Evolutionary conservation across 2,888 invertebrate species (phyloP).

Genomic region (Dromius quadrimaculatus): DNA sequence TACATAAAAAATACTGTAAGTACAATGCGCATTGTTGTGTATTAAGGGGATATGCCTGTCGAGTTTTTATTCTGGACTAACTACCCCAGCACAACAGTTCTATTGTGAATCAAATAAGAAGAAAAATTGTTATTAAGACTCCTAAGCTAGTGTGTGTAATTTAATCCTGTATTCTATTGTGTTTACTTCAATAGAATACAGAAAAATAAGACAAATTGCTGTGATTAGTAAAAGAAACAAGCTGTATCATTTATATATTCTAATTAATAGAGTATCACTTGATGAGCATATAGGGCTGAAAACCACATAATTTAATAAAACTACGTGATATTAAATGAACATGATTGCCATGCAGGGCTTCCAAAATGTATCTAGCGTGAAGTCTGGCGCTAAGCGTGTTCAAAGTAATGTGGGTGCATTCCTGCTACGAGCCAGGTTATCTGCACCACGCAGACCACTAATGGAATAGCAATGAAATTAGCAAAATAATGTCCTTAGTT

Average conservation of each 20-base stretch:
- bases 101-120: constrained; percentile 11
- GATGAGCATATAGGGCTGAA: no score
- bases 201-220: no score
- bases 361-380: constrained; percentile 52
- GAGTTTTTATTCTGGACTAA: constrained; percentile 27
- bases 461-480: constrained; percentile 69
- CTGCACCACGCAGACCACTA: constrained; percentile 67
- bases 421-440: constrained; percentile 60
- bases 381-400: constrained; percentile 52
- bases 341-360: neutral
- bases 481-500: constrained; percentile 68
- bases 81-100: constrained; percentile 7
- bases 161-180: no score
- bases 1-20: constrained; percentile 27
- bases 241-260: no score
- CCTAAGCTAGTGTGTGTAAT: no score
- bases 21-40: constrained; percentile 39
- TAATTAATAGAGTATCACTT: no score
- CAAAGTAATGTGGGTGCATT: neutral
- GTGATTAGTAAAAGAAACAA: no score
- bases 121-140: constrained; percentile 22
- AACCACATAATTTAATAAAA: neutral
- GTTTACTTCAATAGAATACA: no score
- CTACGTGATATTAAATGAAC: neutral
- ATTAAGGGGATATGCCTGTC: constrained; percentile 28